Conservation (phyloP, 2,797 vertebrate genomes). For the Enteromius fasciolatus region DNA sequence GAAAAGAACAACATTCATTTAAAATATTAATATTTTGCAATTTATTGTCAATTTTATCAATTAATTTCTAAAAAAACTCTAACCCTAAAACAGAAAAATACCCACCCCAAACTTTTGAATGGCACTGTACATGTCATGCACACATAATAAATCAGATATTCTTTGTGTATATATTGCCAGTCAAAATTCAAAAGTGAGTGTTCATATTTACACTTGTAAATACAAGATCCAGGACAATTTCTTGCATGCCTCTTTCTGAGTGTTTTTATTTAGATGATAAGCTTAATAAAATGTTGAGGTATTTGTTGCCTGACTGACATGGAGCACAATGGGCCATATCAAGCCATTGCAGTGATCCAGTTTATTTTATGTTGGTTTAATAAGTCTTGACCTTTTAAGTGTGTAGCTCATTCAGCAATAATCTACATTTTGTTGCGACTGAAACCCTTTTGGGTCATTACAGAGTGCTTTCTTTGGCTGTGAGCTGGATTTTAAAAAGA, state of each 20-base stretch:
- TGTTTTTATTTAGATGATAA: background rate
- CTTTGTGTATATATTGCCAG: background rate
- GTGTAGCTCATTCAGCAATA: conserved; percentile 12
- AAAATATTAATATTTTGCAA: background rate
- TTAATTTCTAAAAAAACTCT: background rate
- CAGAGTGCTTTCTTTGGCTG: conserved; percentile 46
- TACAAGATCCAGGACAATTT: background rate
- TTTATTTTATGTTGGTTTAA: conserved; percentile 9
- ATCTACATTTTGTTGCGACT: background rate
- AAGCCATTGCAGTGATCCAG: background rate
- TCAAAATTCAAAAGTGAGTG: background rate
- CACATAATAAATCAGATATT: background rate
- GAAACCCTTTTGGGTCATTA: conserved; percentile 8
- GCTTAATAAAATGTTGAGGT: background rate
- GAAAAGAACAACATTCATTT: background rate
- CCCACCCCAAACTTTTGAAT: background rate
- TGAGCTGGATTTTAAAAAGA: conserved; percentile 30
- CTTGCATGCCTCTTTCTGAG: background rate
- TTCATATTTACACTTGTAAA: background rate
- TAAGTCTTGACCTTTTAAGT: conserved; percentile 17
- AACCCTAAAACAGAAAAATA: too few species aligned
- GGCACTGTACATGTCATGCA: background rate
- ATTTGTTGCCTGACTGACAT: conserved; percentile 1
- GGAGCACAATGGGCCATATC: background rate
- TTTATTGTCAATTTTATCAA: background rate